These are phyloP conservation scores for Cliona cf. orientalis DNA, from an alignment of 37 sponge, comb jelly and placozoan genomes.

Conservation along the genomic window DNA sequence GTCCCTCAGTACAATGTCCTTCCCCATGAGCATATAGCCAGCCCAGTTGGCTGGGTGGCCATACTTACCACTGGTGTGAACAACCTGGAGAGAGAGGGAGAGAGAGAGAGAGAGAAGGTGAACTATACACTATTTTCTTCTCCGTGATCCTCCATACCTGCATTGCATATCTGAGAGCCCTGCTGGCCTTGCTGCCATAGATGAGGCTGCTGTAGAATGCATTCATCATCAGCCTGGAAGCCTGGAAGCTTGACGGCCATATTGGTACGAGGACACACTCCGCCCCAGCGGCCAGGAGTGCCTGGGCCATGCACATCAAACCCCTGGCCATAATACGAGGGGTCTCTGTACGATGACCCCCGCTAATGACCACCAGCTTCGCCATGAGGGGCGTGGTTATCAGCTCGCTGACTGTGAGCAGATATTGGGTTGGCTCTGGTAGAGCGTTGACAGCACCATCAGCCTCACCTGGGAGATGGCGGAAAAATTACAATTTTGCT, in stretches of 20 bases:
- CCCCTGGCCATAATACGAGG: slow-evolving; percentile 58
- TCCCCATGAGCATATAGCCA: slow-evolving; percentile 87
- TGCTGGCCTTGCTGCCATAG: slow-evolving; percentile 77
- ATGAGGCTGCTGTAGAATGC: slow-evolving; percentile 87
- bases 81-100: slow-evolving; percentile 38
- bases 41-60: slow-evolving; percentile 92
- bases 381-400: slow-evolving; percentile 60
- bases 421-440: slow-evolving; percentile 62
- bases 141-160: slow-evolving; percentile 43
- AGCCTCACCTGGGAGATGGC: no score
- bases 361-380: slow-evolving; percentile 84
- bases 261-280: slow-evolving; percentile 84
- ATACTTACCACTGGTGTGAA: slow-evolving; percentile 61
- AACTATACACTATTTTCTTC: neutral
- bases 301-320: slow-evolving; percentile 70
- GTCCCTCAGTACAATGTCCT: slow-evolving; percentile 81
- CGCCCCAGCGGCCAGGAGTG: slow-evolving; percentile 82
- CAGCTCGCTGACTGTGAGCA: slow-evolving; percentile 74
- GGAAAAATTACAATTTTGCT: no score
- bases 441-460: slow-evolving; percentile 37
- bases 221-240: slow-evolving; percentile 85
- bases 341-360: slow-evolving; percentile 56
- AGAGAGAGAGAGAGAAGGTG: neutral
- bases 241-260: slow-evolving; percentile 83
- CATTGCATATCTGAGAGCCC: slow-evolving; percentile 89